Evolutionary conservation across 2,797 vertebrate genomes (phyloP).

Genomic region (Coreius guichenoti): DNA sequence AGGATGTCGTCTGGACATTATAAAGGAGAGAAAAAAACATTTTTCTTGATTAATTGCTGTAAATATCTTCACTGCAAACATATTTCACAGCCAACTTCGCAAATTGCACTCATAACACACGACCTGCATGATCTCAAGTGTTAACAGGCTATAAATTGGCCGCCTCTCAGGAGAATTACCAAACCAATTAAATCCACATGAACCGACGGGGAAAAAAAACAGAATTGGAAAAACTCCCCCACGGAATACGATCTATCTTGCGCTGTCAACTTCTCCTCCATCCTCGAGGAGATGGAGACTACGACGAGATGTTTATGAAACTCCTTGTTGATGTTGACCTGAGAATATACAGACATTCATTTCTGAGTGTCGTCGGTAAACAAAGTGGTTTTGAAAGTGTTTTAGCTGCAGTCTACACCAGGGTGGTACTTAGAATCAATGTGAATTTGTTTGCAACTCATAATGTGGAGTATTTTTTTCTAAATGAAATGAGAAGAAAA

Average conservation of each 20-base stretch:
- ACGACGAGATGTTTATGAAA: constrained; percentile 39
- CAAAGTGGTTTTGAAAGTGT: constrained; percentile 14
- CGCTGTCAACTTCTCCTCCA: constrained; percentile 34
- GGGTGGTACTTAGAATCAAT: neutral
- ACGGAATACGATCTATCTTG: constrained; percentile 39
- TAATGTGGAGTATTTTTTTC: neutral
- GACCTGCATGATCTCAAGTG: constrained; percentile 57
- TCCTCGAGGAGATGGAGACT: constrained; percentile 5
- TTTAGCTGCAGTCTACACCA: constrained; percentile 12
- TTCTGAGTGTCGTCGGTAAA: neutral
- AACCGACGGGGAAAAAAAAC: neutral
- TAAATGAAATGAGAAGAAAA: neutral
- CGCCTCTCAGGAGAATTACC: constrained; percentile 53
- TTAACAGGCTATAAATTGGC: constrained; percentile 67
- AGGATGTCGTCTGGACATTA: neutral
- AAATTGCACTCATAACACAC: constrained; percentile 33
- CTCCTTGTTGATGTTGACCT: constrained; percentile 17
- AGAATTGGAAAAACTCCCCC: constrained; percentile 35
- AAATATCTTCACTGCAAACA: constrained; percentile 53
- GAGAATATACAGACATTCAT: constrained; percentile 34
- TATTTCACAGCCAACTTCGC: constrained; percentile 54
- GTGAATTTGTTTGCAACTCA: constrained; percentile 10
- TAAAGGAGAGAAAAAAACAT: neutral
- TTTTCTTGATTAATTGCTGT: constrained; percentile 28
- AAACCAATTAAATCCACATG: constrained; percentile 66